Percentiles rank a stretch among this genome's conserved stretches.
Conservation (phyloP, 2,888 invertebrate species). For the Cephus runcator region DNA sequence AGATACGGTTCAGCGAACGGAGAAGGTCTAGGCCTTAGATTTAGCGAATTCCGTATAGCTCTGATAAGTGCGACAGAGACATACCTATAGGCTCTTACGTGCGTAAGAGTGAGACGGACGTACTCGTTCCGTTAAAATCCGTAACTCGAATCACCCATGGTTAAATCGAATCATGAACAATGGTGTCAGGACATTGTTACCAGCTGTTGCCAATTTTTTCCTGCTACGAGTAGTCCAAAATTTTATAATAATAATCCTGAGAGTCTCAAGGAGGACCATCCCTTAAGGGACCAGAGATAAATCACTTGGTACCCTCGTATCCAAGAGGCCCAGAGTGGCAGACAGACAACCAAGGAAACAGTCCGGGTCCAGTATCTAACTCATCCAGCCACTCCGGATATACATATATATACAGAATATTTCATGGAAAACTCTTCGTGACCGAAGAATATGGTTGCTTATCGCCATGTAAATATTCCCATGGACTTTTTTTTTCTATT, state of each 20-base stretch:
- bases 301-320: background rate
- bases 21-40: background rate
- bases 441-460: background rate
- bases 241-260: background rate
- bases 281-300: background rate
- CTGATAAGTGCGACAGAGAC: background rate
- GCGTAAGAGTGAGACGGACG: background rate
- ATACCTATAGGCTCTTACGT: background rate
- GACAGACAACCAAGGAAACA: background rate
- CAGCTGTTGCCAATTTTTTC: background rate
- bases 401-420: background rate
- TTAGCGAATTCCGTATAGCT: background rate
- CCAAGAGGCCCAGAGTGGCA: background rate
- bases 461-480: background rate
- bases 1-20: background rate
- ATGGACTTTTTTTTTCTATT: background rate
- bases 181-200: background rate
- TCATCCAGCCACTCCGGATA: background rate
- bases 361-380: background rate
- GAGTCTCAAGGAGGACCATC: background rate
- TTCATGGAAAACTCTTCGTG: background rate
- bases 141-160: background rate
- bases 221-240: background rate
- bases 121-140: background rate
- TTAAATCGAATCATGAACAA: background rate